Conservation (phyloP, 2,888 invertebrate genomes). For the Acanthosepion pharaonis region DNA sequence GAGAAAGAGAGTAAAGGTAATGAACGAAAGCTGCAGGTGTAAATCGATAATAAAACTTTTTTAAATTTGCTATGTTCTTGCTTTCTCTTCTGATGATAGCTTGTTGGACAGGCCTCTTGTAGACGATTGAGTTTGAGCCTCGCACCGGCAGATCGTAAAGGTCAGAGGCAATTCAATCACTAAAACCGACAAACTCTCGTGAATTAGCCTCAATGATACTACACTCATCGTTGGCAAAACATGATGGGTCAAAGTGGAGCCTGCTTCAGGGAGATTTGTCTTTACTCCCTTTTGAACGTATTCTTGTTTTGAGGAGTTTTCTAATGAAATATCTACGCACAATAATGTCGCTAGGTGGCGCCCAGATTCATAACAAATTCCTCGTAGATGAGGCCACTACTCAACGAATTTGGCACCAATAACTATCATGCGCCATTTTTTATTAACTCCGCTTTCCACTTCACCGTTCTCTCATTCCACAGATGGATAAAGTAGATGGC, state of each 20-base stretch:
- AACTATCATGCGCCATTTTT: not conserved
- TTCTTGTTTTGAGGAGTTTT: constrained; percentile 14
- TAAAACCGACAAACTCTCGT: constrained; percentile 33
- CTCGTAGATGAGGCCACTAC: constrained; percentile 7
- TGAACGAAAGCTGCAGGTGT: too few species aligned
- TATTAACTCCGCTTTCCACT: too few species aligned
- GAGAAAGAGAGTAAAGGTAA: too few species aligned
- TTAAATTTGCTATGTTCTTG: too few species aligned
- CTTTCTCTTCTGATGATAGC: too few species aligned
- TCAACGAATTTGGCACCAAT: constrained; percentile 33
- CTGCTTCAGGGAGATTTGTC: not conserved
- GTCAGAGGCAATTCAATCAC: constrained; percentile 12
- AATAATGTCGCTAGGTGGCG: constrained; percentile 33
- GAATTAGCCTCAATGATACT: constrained; percentile 9
- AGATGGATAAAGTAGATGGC: not conserved
- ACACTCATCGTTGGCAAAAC: constrained; percentile 6
- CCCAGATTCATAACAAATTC: constrained; percentile 18
- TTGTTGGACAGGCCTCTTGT: not conserved
- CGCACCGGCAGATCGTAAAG: not conserved
- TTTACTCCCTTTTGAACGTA: not conserved
- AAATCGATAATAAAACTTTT: too few species aligned
- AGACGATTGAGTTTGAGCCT: not conserved
- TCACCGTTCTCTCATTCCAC: not conserved
- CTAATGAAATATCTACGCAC: not conserved
- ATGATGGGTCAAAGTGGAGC: constrained; percentile 7